Conservation (phyloP, 30 jellyfish, hydroid and myxozoan genomes). For the Nemopilema nomurai region DNA sequence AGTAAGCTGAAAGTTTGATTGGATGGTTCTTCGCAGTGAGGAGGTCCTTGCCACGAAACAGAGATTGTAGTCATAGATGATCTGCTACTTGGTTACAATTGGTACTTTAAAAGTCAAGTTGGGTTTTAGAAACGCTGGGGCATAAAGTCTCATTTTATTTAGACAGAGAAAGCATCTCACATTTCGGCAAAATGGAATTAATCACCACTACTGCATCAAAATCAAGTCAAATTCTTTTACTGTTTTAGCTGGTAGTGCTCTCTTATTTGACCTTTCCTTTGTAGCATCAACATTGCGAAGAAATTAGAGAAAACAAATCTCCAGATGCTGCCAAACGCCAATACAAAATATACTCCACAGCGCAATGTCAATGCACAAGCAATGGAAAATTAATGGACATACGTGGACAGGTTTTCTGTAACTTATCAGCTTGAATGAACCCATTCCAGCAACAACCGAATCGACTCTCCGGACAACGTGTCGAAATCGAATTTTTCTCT, state of each 20-base stretch:
- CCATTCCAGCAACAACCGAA: slow-evolving; percentile 71
- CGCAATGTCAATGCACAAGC: background rate
- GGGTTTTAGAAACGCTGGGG: background rate
- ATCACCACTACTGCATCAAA: too few species aligned
- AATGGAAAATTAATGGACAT: background rate
- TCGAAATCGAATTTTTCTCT: background rate
- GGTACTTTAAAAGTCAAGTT: background rate
- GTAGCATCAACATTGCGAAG: too few species aligned
- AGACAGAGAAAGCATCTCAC: background rate
- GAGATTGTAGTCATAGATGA: background rate
- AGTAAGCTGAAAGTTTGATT: background rate
- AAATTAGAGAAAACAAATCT: background rate
- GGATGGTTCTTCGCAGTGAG: background rate
- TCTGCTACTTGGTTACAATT: too few species aligned
- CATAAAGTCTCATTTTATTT: background rate
- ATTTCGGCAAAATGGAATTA: background rate
- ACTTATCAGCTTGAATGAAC: slow-evolving; percentile 12
- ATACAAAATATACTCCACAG: background rate
- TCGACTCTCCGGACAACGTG: slow-evolving; percentile 14
- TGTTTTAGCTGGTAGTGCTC: too few species aligned
- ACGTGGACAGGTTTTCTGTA: slow-evolving; percentile 50
- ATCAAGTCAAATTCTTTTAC: too few species aligned
- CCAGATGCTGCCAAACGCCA: background rate
- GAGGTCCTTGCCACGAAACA: background rate
- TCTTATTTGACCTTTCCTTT: too few species aligned